Base-by-base conservation (phyloP, 2,888 invertebrate species). In the Torymus texanus region DNA sequence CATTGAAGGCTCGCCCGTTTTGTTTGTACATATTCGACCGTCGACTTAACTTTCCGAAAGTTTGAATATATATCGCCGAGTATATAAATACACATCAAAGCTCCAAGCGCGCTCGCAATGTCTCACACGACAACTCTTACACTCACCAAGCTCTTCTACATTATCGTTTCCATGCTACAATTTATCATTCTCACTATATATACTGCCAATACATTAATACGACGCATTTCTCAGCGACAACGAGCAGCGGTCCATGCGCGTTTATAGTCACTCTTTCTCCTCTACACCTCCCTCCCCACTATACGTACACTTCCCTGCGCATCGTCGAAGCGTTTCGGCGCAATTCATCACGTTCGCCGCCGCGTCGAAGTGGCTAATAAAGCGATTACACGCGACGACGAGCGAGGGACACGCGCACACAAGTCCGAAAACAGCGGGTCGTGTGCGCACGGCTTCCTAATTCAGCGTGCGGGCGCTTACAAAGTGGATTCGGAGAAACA, bases 401-500 rank as follows among this genome's bases (percentile, higher is more conserved):
- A 66, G 16, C 1, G 58, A 58, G 51, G 50, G 55, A 11, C 18
- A 58, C 5, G 8, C 41, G 41, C 41, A 4, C 29, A 3, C 29
- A 4, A 29, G 29, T 29, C 29, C 29, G 29, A 29, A 29, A 29
- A 71, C 11, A 55, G 59, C 59, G 61, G 53, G 24, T 50, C 50
- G 18, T 50, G 50, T 51, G 67, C 21, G 65, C 29, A 1, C 18
- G 67, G 21, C 59, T 68, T 55, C 59, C 67, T 62, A 75, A 75
- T 61, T 61, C 53, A 50, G 12, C 53, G 67, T 1, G 41, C 53
- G 67, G 41, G 41, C 29, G 67, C 59, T 16, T 8, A 29, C 68
- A 62, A 75, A 67, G 75, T 76, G 70, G 84, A 83, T 85, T 85
- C 83, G 83, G 77, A 82, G 83, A 84, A 81, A 73, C 13, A 21